These are phyloP conservation scores for Aspidiotus destructor DNA, from an alignment of 2,888 invertebrate species.

Conservation along the genomic window DNA sequence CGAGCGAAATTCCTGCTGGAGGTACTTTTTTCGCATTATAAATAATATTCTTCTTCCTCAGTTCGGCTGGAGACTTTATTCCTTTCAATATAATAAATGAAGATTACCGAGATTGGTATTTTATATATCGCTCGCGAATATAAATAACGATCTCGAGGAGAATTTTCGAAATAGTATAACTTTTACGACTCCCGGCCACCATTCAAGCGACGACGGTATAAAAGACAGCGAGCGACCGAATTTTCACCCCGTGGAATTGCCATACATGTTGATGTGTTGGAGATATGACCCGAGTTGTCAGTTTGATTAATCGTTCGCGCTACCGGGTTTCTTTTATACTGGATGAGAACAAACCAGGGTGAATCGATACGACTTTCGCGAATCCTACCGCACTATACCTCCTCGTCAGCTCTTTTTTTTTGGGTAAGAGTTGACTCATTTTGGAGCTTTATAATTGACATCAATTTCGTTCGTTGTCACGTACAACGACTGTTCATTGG, in stretches of 20 bases:
- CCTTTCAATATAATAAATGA: no score
- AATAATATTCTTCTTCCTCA: no score
- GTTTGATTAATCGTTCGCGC: conserved; percentile 4
- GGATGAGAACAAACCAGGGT: neutral
- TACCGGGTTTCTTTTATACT: neutral
- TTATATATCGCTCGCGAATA: no score
- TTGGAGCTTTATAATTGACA: no score
- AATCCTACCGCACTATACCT: neutral
- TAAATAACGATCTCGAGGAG: no score
- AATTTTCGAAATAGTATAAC: neutral
- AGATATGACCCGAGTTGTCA: conserved; percentile 4
- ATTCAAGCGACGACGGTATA: neutral
- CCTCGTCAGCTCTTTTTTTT: neutral
- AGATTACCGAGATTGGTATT: no score
- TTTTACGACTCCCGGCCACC: neutral
- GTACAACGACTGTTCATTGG: no score
- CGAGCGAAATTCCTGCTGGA: no score
- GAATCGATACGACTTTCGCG: neutral
- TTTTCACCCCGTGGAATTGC: neutral
- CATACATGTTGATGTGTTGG: conserved; percentile 4
- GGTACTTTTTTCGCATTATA: no score
- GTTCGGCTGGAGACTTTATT: no score
- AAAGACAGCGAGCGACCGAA: neutral
- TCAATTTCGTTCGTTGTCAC: no score
- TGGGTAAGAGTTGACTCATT: neutral